These are phyloP conservation scores for Polia nebulosa DNA, from an alignment of 2,888 invertebrate genomes.

Conservation along the genomic window DNA sequence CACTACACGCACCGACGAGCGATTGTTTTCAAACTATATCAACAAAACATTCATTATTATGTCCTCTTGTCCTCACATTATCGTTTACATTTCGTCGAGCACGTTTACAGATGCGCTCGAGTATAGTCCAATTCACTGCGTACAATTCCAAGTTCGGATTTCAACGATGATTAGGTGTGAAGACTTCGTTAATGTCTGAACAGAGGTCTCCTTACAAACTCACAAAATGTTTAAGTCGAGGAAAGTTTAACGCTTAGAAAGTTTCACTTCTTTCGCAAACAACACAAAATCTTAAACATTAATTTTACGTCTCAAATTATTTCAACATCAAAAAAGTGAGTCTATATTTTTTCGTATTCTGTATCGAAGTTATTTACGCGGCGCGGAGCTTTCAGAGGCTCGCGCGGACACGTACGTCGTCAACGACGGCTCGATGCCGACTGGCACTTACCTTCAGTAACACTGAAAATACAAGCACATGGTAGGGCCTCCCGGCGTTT, in stretches of 20 bases:
- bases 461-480: conserved; percentile 83
- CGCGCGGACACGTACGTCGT: conserved; percentile 67
- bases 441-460: conserved; percentile 78
- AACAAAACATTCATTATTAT: conserved; percentile 68
- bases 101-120: conserved; percentile 38
- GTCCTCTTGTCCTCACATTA: conserved; percentile 68
- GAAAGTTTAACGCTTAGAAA: conserved; percentile 12
- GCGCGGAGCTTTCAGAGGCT: conserved; percentile 59
- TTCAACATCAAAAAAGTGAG: conserved; percentile 46
- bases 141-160: conserved; percentile 33
- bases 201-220: conserved; percentile 4
- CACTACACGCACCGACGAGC: conserved; percentile 64
- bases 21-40: conserved; percentile 76
- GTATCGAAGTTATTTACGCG: conserved; percentile 87
- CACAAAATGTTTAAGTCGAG: conserved; percentile 26
- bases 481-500: conserved; percentile 79
- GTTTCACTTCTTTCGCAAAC: conserved; percentile 21
- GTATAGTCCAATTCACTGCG: conserved; percentile 35
- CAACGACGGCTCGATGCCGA: conserved; percentile 78
- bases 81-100: conserved; percentile 50
- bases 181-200: conserved; percentile 31
- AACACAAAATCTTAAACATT: conserved; percentile 15
- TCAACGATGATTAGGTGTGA: conserved; percentile 41
- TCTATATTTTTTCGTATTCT: conserved; percentile 57
- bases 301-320: conserved; percentile 9